Evolutionary conservation across 2,888 invertebrate genomes (phyloP).

Genomic region (Drosophila yooni): DNA sequence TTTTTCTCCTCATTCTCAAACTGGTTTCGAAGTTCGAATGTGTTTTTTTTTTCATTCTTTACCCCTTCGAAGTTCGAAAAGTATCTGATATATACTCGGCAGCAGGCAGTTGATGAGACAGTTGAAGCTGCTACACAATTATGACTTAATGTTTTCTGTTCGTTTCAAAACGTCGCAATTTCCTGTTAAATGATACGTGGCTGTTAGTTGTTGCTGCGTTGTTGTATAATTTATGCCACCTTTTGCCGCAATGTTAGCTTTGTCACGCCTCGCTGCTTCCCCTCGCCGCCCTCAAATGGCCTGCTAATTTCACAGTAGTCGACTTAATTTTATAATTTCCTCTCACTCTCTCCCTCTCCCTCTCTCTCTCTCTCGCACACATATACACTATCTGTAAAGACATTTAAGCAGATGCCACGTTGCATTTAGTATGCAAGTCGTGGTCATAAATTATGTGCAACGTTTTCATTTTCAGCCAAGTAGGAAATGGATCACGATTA

Average conservation of each 20-base stretch:
- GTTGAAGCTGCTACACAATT: constrained; percentile 56
- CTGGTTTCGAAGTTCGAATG: constrained; percentile 71
- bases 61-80: constrained; percentile 68
- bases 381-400: background rate
- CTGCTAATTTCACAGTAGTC: constrained; percentile 69
- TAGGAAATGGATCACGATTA: constrained; percentile 72
- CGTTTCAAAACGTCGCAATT: constrained; percentile 66
- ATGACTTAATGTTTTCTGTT: constrained; percentile 77
- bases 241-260: constrained; percentile 78
- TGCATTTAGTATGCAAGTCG: constrained; percentile 4
- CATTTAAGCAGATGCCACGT: constrained; percentile 5
- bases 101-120: constrained; percentile 1
- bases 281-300: constrained; percentile 35
- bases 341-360: background rate
- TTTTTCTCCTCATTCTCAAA: constrained; percentile 57
- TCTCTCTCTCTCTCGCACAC: background rate
- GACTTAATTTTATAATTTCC: constrained; percentile 69
- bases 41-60: constrained; percentile 22
- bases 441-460: constrained; percentile 77
- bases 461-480: constrained; percentile 73
- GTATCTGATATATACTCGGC: constrained; percentile 68
- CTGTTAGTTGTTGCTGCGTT: constrained; percentile 11
- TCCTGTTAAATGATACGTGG: constrained; percentile 78
- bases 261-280: constrained; percentile 66
- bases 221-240: constrained; percentile 77